These are phyloP conservation scores for Anoplolepis gracilipes DNA, from an alignment of 1,140 invertebrate genomes.

Conservation along the genomic window DNA sequence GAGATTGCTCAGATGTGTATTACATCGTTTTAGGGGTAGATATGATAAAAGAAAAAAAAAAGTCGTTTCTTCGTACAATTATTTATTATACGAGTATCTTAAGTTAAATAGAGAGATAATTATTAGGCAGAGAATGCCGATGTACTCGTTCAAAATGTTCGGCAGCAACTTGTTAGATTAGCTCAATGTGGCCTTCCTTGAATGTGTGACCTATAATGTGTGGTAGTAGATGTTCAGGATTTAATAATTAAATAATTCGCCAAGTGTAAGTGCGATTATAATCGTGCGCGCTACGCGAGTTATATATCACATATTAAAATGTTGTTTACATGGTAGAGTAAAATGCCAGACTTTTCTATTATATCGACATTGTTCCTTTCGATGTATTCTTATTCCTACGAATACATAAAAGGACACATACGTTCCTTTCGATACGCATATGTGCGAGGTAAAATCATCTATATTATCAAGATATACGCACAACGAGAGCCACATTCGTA, in stretches of 20 bases:
- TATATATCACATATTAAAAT: slow-evolving; percentile 48
- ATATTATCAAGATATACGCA: slow-evolving; percentile 42
- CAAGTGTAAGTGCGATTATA: slow-evolving; percentile 48
- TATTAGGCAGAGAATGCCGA: slow-evolving; percentile 72
- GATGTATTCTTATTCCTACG: slow-evolving; percentile 28
- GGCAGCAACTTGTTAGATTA: slow-evolving; percentile 83
- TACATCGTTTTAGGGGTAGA: slow-evolving; percentile 43
- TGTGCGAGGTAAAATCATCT: slow-evolving; percentile 29
- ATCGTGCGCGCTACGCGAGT: slow-evolving; percentile 49
- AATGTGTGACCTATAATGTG: slow-evolving; percentile 81
- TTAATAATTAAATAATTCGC: slow-evolving; percentile 60
- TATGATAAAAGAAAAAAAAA: slow-evolving; percentile 31
- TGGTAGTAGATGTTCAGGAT: slow-evolving; percentile 66
- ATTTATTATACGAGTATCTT: slow-evolving; percentile 67
- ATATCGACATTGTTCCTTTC: slow-evolving; percentile 26
- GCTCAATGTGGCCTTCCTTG: slow-evolving; percentile 86
- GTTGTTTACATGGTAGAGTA: slow-evolving; percentile 34
- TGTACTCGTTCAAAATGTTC: slow-evolving; percentile 80
- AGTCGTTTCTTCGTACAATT: slow-evolving; percentile 66
- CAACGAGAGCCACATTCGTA: slow-evolving; percentile 40
- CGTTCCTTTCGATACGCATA: slow-evolving; percentile 17
- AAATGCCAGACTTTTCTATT: slow-evolving; percentile 26
- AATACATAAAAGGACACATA: slow-evolving; percentile 31
- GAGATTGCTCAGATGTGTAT: slow-evolving; percentile 70
- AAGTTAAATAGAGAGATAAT: slow-evolving; percentile 58